phyloP scores from a whole-genome alignment of 1,140 invertebrate species.

The Phthorimaea operculella region DNA sequence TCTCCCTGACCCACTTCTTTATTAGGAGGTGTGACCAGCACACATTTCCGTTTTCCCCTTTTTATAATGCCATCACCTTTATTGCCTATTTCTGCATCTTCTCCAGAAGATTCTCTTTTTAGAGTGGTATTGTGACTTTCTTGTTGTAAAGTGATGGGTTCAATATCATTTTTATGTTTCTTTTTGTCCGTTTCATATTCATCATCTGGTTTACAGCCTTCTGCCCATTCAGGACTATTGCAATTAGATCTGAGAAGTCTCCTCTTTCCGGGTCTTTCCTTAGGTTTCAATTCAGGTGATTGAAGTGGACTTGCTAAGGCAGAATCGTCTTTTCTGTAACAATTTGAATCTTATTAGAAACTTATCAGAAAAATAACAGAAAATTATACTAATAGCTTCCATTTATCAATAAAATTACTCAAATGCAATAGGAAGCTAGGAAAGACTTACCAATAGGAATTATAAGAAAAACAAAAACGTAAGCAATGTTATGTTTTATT shows the following conservation, averaged over 20 bases:
- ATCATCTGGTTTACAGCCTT: conserved; percentile 40
- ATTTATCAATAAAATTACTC: not conserved
- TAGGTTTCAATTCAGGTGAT: conserved; percentile 38
- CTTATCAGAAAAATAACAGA: no score
- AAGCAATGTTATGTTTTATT: not conserved
- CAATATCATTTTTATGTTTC: conserved; percentile 14
- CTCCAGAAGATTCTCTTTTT: conserved; percentile 20
- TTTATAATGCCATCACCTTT: conserved; percentile 42
- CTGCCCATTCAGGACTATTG: conserved; percentile 53
- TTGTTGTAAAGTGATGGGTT: conserved; percentile 12
- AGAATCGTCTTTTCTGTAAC: conserved; percentile 38
- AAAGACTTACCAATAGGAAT: no score
- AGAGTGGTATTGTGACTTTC: conserved; percentile 15
- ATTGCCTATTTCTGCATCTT: conserved; percentile 28
- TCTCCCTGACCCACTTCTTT: conserved; percentile 58
- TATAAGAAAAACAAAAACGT: not conserved
- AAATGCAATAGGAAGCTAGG: not conserved
- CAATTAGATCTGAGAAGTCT: conserved; percentile 31
- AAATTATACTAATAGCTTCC: not conserved
- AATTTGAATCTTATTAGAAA: not conserved
- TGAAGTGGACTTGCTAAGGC: conserved; percentile 33
- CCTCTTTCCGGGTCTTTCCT: conserved; percentile 34
- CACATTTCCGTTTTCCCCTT: conserved; percentile 32
- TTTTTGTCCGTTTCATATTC: conserved; percentile 25
- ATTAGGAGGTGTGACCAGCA: conserved; percentile 45